These are phyloP conservation scores for Tichodroma muraria DNA, from an alignment of 2,113 vertebrate genomes.

Conservation along the genomic window DNA sequence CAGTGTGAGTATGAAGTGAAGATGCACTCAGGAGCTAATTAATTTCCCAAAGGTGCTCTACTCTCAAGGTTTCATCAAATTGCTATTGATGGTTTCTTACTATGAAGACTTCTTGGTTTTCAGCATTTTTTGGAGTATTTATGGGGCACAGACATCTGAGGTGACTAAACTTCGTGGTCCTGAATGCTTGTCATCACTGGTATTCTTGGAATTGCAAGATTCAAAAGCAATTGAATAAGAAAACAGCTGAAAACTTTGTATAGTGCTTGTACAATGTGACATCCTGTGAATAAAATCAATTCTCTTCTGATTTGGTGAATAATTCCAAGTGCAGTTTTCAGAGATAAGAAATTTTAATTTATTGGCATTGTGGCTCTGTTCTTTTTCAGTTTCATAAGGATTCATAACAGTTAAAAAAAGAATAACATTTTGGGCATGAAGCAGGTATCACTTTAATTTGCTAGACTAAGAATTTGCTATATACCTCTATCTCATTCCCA, in stretches of 20 bases:
- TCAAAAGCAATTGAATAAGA: not conserved
- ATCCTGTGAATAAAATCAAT: not conserved
- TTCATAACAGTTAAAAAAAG: conserved; percentile 51
- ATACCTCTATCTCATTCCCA: not conserved
- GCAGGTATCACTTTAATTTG: conserved; percentile 43
- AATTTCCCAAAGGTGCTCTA: not conserved
- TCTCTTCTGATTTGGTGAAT: conserved; percentile 2
- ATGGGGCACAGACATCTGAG: not conserved
- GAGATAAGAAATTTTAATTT: conserved; percentile 46
- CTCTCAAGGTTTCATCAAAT: not conserved
- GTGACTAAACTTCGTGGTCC: not conserved
- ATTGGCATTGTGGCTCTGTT: conserved; percentile 41
- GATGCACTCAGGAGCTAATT: not conserved
- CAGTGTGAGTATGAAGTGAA: not conserved
- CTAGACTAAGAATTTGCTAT: conserved; percentile 29
- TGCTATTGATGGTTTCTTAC: not conserved
- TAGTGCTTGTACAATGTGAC: not conserved
- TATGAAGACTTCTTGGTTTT: not conserved
- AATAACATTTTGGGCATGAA: conserved; percentile 44
- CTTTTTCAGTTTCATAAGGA: conserved; percentile 50
- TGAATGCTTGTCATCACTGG: not conserved
- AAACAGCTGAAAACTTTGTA: not conserved
- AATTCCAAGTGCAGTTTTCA: conserved; percentile 27
- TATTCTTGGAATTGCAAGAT: not conserved
- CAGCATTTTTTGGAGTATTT: not conserved